Base-by-base conservation (phyloP, 2,888 invertebrate genomes). In the Yponomeuta sedellus region DNA sequence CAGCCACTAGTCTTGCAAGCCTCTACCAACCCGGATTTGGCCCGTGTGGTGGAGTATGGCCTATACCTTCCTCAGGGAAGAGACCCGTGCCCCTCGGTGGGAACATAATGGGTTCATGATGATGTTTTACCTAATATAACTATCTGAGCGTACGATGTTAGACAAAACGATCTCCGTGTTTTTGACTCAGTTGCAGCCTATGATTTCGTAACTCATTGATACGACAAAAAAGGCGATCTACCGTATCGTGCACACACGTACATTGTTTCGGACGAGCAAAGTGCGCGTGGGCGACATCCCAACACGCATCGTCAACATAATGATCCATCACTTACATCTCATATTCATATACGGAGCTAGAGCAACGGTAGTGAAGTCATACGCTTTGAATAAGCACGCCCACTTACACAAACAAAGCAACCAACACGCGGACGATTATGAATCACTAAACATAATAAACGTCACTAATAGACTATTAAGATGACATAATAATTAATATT, bases 401-500 rank as follows among this genome's bases (percentile, higher is more conserved):
- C 44, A 63, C 63, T 11, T 44, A 39, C 62, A 63, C 12, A 63
- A 20, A 44, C 63, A 63, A 63, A 63, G 63, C 63, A 44, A 52
- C 44, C 40, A 44, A 25, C 63, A 63, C 44, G 52, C 19, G 39
- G 4, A 61, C 61, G n/a, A 25, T 16, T n/a, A 63, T 63, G 63
- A 63, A 63, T 63, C 63, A 63, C 22, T 63, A 16, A 20, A 63
- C 63, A 63, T 75, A 76, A 72, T 73, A 73, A 72, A 74, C 70
- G 73, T 73, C 74, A 73, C 75, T 77, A 77, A 79, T 78, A 71
- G 44, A 22, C 66, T 58, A 82, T 82, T 81, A 85, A 82, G 80
- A 77, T 81, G 81, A 75, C 78, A 81, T 80, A 83, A 77, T 81
- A 82, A 83, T 79, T 65, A 65, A 65, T 66, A 66, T 66, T 66